phyloP scores from a whole-genome alignment of 2,888 invertebrate genomes.

The Baccha elongata region DNA sequence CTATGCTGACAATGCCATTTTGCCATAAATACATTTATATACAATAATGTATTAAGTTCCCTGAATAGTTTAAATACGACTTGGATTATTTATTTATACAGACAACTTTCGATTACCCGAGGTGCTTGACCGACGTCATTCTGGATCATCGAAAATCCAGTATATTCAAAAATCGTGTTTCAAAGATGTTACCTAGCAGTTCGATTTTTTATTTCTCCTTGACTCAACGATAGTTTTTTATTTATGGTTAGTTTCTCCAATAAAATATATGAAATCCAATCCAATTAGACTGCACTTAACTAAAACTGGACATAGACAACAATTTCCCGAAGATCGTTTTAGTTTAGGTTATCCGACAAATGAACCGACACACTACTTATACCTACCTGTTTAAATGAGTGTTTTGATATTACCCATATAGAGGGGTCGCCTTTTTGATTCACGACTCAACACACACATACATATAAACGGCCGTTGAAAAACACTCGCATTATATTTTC shows the following conservation, averaged over 20 bases:
- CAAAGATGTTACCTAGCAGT: too few species aligned
- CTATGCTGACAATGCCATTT: too few species aligned
- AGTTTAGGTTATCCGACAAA: not conserved
- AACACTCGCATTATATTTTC: not conserved
- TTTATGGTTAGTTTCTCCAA: not conserved
- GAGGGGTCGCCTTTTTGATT: slow-evolving; percentile 2
- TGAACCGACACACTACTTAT: not conserved
- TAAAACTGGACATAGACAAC: slow-evolving; percentile 11
- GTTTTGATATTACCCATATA: slow-evolving; percentile 19
- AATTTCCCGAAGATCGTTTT: slow-evolving; percentile 3
- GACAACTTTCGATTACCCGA: too few species aligned
- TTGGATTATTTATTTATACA: too few species aligned
- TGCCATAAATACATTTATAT: too few species aligned
- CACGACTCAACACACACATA: not conserved
- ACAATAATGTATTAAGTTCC: too few species aligned
- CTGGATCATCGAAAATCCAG: too few species aligned
- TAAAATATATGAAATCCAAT: slow-evolving; percentile 21
- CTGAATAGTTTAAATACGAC: too few species aligned
- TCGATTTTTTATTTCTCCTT: too few species aligned
- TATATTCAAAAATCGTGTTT: too few species aligned
- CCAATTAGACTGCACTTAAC: slow-evolving; percentile 35
- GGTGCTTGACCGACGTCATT: too few species aligned
- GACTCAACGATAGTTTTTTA: too few species aligned
- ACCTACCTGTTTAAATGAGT: slow-evolving; percentile 47
- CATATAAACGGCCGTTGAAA: not conserved